phyloP scores from a whole-genome alignment of 35 echinoderm and acorn worm species.

The Nesometra sesokonis region DNA sequence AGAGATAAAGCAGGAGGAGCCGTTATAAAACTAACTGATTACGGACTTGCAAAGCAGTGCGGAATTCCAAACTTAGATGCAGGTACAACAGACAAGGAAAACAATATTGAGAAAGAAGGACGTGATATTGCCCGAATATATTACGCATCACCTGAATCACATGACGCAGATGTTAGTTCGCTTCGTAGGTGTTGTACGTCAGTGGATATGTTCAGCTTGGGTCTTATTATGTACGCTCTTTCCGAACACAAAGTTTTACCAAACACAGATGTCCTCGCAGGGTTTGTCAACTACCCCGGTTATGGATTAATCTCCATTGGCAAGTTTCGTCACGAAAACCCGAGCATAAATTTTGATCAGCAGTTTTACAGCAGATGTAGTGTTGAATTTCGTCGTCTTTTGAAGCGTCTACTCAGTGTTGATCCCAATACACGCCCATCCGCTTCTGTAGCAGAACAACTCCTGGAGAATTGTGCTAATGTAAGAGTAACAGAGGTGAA shows the following conservation, averaged over 20 bases:
- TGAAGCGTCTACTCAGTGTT: slow-evolving; percentile 52
- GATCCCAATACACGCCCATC: slow-evolving; percentile 56
- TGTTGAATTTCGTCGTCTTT: slow-evolving; percentile 49
- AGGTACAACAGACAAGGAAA: neutral
- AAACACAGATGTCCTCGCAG: slow-evolving; percentile 7
- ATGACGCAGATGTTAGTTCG: neutral
- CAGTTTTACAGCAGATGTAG: slow-evolving; percentile 60
- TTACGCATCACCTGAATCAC: neutral
- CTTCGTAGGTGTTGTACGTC: neutral
- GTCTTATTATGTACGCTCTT: slow-evolving; percentile 61
- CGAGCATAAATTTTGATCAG: slow-evolving; percentile 76
- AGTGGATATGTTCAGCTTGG: slow-evolving; percentile 6
- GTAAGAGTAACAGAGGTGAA: neutral
- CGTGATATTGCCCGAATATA: neutral
- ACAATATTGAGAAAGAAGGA: neutral
- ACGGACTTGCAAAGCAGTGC: slow-evolving; percentile 42
- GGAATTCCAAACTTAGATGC: neutral
- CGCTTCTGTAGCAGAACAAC: slow-evolving; percentile 49
- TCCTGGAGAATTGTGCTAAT: slow-evolving; percentile 26
- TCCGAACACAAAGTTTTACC: slow-evolving; percentile 57
- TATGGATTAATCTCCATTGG: slow-evolving; percentile 80
- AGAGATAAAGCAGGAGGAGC: slow-evolving; percentile 39
- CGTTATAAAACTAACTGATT: slow-evolving; percentile 72
- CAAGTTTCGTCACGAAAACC: slow-evolving; percentile 75
- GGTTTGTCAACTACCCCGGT: slow-evolving; percentile 65